Percentiles rank a stretch among this genome's conserved stretches.
These are phyloP conservation scores for Metellina segmentata DNA, from an alignment of 2,888 invertebrate species.

Conservation along the genomic window DNA sequence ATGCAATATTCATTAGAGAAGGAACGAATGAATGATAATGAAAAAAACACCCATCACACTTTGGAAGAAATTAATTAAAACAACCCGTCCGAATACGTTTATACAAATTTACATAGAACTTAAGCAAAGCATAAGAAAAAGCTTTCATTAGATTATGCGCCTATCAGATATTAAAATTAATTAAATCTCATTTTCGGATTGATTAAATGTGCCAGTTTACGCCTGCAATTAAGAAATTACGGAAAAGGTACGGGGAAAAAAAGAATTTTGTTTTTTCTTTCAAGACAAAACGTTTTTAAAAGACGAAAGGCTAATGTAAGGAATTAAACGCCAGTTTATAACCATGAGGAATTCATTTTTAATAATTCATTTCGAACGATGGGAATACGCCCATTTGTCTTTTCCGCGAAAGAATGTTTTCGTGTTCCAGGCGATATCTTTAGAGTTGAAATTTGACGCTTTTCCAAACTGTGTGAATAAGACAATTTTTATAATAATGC, in stretches of 20 bases:
- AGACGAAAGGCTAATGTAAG: not conserved
- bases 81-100: not conserved
- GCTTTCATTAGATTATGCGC: constrained; percentile 39
- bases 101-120: not conserved
- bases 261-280: not conserved
- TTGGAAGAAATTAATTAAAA: constrained; percentile 1
- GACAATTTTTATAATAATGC: no score
- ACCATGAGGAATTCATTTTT: not conserved
- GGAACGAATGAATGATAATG: not conserved
- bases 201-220: constrained; percentile 65
- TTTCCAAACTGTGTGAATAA: no score
- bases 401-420: no score
- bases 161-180: constrained; percentile 71
- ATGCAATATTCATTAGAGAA: not conserved
- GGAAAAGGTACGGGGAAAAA: not conserved
- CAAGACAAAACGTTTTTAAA: not conserved
- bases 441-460: no score
- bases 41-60: not conserved
- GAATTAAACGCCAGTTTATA: not conserved
- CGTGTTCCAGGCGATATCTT: no score
- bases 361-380: not conserved
- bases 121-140: constrained; percentile 2
- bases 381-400: no score
- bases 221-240: not conserved
- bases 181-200: constrained; percentile 58